phyloP scores from a whole-genome alignment of 2,113 vertebrate species.

The Crypturellus undulatus region DNA sequence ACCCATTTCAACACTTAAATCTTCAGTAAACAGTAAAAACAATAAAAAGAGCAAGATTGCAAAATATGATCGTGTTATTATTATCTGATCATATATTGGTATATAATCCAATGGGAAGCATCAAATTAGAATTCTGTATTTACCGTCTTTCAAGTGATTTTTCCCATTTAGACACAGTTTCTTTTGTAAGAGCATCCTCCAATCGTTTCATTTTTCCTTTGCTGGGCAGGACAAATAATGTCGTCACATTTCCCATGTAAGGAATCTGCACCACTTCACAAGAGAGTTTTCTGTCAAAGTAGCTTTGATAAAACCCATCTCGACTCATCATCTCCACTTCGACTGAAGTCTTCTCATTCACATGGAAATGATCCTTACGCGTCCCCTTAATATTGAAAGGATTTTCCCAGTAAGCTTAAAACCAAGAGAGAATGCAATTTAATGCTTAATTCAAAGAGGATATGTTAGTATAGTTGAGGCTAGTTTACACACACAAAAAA shows the following conservation, averaged over 20 bases:
- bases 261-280: constrained; percentile 79
- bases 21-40: not conserved
- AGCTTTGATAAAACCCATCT: constrained; percentile 24
- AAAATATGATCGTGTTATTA: not conserved
- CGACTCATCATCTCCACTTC: constrained; percentile 58
- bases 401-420: constrained; percentile 83
- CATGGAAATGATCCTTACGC: constrained; percentile 61
- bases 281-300: constrained; percentile 57
- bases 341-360: not conserved
- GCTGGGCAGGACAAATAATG: constrained; percentile 81
- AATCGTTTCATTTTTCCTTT: constrained; percentile 78
- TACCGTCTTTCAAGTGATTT: constrained; percentile 5
- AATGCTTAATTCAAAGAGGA: not conserved
- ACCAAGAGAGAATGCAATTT: not conserved
- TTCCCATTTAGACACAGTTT: constrained; percentile 11
- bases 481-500: not conserved
- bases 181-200: constrained; percentile 65
- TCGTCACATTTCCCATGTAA: constrained; percentile 82
- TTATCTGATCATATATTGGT: not conserved
- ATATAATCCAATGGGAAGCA: not conserved
- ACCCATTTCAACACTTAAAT: not conserved
- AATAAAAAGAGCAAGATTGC: not conserved
- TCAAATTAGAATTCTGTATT: not conserved
- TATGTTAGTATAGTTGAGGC: not conserved
- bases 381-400: constrained; percentile 78